Conservation (phyloP, 2,113 vertebrate genomes). For the Grammomys dolichurus region DNA sequence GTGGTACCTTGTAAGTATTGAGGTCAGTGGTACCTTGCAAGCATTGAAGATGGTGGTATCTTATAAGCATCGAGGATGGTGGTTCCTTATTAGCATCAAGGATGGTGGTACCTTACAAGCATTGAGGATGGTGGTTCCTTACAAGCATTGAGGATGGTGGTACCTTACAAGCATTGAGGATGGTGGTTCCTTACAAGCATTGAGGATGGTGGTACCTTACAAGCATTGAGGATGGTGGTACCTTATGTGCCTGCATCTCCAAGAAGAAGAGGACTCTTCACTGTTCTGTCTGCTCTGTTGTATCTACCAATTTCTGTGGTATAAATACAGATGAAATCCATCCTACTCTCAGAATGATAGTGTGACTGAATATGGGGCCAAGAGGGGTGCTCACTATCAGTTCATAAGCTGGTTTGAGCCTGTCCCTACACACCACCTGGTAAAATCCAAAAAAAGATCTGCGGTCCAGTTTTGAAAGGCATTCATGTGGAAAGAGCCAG, state of each 20-base stretch:
- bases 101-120: too few species aligned
- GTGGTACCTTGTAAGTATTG: too few species aligned
- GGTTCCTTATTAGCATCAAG: too few species aligned
- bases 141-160: too few species aligned
- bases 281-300: neutral
- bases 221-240: neutral
- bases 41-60: too few species aligned
- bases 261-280: neutral
- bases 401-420: neutral
- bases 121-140: neutral
- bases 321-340: neutral
- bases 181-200: too few species aligned
- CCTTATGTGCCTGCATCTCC: neutral
- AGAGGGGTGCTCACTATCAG: neutral
- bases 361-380: neutral
- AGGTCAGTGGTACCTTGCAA: too few species aligned
- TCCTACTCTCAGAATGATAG: rapidly evolving
- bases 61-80: too few species aligned
- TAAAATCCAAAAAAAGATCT: neutral
- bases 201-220: too few species aligned
- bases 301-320: neutral
- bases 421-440: neutral
- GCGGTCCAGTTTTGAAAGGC: neutral
- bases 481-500: neutral
- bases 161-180: too few species aligned